Percentiles rank a stretch among this genome's conserved stretches.
These are phyloP conservation scores for Aphelinus certus DNA, from an alignment of 1,140 invertebrate species.

Conservation along the genomic window DNA sequence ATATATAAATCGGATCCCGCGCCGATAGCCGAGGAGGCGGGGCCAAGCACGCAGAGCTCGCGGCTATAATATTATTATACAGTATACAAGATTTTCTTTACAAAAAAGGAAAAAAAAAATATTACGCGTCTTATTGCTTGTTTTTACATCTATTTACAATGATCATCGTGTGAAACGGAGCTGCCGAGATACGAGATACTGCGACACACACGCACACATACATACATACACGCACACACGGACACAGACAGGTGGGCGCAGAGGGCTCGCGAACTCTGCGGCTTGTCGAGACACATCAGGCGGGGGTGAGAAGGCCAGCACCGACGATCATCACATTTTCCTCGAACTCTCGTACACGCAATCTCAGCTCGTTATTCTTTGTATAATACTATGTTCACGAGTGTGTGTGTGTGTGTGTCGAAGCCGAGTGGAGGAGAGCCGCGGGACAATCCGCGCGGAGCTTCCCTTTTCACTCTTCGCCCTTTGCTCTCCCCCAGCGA, in stretches of 20 bases:
- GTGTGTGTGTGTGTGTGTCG: too few relatives aligned
- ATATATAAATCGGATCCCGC: conserved; percentile 3
- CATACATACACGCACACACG: conserved; percentile 25
- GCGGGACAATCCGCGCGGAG: too few relatives aligned
- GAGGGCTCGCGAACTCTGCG: too few relatives aligned
- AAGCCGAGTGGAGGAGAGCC: too few relatives aligned
- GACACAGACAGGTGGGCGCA: conserved; percentile 21
- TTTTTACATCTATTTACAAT: conserved; percentile 59
- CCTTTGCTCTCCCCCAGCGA: too few relatives aligned
- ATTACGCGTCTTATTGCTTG: conserved; percentile 43
- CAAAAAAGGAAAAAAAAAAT: conserved; percentile 42
- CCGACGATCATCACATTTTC: too few relatives aligned
- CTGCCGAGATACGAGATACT: conserved; percentile 27
- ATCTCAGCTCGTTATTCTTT: too few relatives aligned
- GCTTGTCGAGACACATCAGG: too few relatives aligned
- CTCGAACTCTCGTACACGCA: too few relatives aligned
- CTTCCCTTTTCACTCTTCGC: too few relatives aligned
- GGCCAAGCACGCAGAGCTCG: conserved; percentile 31
- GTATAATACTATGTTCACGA: too few relatives aligned
- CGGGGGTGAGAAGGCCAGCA: too few relatives aligned
- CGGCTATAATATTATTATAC: not conserved
- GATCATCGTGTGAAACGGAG: conserved; percentile 29
- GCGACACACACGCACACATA: conserved; percentile 27
- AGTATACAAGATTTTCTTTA: conserved; percentile 49
- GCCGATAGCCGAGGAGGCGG: conserved; percentile 14